A percentile compares a stretch with the other conserved stretches of the same genome.
Evolutionary conservation across 2,113 vertebrate species (phyloP).

Genomic region (Ptilonorhynchus violaceus): DNA sequence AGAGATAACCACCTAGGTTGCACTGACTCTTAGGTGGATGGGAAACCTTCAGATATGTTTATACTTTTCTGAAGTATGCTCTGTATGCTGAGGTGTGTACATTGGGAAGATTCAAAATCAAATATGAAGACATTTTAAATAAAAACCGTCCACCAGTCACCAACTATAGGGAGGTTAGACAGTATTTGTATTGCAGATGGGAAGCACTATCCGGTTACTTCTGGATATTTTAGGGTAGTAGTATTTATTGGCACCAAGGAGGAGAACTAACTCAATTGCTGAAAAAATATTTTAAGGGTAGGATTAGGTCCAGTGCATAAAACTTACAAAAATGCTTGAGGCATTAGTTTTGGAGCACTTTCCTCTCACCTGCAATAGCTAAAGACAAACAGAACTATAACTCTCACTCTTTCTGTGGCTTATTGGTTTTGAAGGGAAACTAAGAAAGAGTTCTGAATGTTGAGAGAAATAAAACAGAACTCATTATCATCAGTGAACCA

Average conservation of each 20-base stretch:
- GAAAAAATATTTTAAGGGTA: not conserved
- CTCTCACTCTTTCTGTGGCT: not conserved
- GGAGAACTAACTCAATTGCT: not conserved
- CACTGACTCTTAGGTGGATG: not conserved
- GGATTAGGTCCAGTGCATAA: not conserved
- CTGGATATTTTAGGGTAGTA: not conserved
- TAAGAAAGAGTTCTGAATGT: not conserved
- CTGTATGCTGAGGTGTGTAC: not conserved
- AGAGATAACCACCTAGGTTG: not conserved
- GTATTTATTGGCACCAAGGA: not conserved
- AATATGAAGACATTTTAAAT: not conserved
- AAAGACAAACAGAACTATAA: not conserved
- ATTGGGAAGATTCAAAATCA: not conserved
- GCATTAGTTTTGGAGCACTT: not conserved
- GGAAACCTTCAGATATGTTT: not conserved
- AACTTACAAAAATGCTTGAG: not conserved
- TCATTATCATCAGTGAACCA: not conserved
- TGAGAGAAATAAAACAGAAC: not conserved
- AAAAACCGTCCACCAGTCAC: not conserved
- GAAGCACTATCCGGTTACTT: not conserved
- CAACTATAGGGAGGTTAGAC: not conserved
- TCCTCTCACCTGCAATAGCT: not conserved
- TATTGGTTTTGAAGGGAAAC: not conserved
- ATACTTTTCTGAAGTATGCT: not conserved
- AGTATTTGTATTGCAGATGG: not conserved